Percentiles rank a stretch among this genome's conserved stretches.
phyloP scores from a whole-genome alignment of 2,888 invertebrate genomes.

The Andrena bicolor region DNA sequence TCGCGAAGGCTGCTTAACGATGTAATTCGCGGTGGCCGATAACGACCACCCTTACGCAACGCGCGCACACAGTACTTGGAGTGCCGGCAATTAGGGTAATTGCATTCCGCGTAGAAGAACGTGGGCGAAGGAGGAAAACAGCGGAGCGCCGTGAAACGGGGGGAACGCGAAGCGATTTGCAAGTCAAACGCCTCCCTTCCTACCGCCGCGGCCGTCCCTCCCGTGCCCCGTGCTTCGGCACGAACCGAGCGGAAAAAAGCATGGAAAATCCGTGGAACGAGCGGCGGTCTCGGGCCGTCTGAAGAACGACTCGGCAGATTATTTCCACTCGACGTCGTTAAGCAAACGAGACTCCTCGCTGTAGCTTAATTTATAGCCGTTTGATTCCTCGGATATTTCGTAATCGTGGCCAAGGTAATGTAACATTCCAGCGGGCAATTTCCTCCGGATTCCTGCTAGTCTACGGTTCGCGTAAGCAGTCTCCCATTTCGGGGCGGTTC shows the following conservation, averaged over 20 bases:
- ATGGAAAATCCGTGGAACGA: constrained; percentile 51
- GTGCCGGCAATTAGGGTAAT: constrained; percentile 78
- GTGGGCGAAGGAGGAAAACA: constrained; percentile 62
- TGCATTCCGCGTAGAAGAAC: constrained; percentile 73
- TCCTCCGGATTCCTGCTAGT: constrained; percentile 2
- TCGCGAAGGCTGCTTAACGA: constrained; percentile 65
- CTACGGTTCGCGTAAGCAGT: neutral
- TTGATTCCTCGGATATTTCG: constrained; percentile 25
- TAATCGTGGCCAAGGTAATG: constrained; percentile 31
- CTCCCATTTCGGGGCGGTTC: neutral
- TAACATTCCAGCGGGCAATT: constrained; percentile 19
- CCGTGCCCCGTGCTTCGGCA: neutral
- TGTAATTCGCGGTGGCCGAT: constrained; percentile 77
- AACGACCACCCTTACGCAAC: constrained; percentile 80
- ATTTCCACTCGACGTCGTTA: constrained; percentile 48
- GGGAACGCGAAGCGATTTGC: constrained; percentile 65
- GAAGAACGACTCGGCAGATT: constrained; percentile 44
- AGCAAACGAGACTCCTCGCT: constrained; percentile 11
- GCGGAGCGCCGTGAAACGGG: constrained; percentile 36
- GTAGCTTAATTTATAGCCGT: neutral
- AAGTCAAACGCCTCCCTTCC: constrained; percentile 59
- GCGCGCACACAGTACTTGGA: constrained; percentile 63
- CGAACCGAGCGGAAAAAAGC: constrained; percentile 28
- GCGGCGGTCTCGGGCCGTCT: constrained; percentile 28
- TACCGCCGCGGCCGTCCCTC: too few relatives aligned